Percentiles rank a stretch among this genome's conserved stretches.
Conservation (phyloP, 64 coral and sea anemone genomes). For the Montipora efflorescens region DNA sequence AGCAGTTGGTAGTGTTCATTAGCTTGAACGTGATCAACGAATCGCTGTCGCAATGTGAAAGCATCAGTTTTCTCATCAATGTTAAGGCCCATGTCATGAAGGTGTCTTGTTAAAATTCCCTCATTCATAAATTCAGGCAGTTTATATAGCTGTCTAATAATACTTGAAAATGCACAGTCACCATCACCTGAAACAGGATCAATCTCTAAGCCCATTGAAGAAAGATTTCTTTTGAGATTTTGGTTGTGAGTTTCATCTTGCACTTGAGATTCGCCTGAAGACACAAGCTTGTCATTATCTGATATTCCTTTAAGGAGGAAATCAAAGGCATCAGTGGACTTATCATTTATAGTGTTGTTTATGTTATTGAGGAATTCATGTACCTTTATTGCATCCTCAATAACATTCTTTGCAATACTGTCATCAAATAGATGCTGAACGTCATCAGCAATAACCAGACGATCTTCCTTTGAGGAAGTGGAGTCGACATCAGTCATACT, state of each 20-base stretch:
- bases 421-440: slow-evolving; percentile 3
- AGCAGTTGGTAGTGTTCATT: slow-evolving; percentile 59
- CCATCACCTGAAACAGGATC: slow-evolving; percentile 5
- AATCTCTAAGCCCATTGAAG: not conserved
- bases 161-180: slow-evolving; percentile 7
- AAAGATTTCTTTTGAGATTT: not conserved
- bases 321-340: slow-evolving; percentile 3
- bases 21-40: slow-evolving; percentile 26
- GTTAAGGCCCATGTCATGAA: not conserved
- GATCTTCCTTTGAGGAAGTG: no score
- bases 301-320: not conserved
- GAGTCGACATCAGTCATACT: no score
- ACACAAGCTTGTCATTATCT: not conserved
- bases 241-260: not conserved
- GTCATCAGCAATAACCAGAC: not conserved
- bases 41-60: not conserved
- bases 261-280: not conserved
- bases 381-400: not conserved
- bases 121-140: not conserved
- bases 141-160: not conserved
- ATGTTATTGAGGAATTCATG: slow-evolving; percentile 19
- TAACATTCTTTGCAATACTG: not conserved
- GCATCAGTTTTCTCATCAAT: slow-evolving; percentile 4
- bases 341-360: slow-evolving; percentile 27
- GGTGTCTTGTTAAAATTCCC: not conserved